phyloP scores from a whole-genome alignment of 2,888 invertebrate species.

The Protodeltote pygarga region DNA sequence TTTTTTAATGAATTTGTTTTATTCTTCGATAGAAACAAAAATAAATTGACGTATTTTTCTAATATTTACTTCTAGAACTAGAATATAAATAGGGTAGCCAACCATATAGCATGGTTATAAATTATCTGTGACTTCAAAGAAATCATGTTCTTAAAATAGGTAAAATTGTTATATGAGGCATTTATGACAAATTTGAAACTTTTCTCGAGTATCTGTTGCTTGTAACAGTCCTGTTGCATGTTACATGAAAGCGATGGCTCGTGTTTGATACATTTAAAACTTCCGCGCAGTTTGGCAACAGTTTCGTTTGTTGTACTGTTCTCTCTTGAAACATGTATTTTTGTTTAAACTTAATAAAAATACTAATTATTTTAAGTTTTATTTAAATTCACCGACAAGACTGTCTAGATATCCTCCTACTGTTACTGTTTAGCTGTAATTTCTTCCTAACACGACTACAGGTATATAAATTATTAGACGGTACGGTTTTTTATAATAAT shows the following conservation, averaged over 20 bases:
- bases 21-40: conserved; percentile 18
- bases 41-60: conserved; percentile 51
- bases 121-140: conserved; percentile 48
- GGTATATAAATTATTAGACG: conserved; percentile 52
- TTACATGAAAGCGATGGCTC: conserved; percentile 17
- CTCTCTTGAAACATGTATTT: conserved; percentile 69
- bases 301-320: conserved; percentile 43
- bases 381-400: conserved; percentile 72
- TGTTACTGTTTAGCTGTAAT: conserved; percentile 30
- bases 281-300: conserved; percentile 23
- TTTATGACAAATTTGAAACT: conserved; percentile 37
- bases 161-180: conserved; percentile 26
- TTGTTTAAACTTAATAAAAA: conserved; percentile 78
- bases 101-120: conserved; percentile 53
- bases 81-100: conserved; percentile 44
- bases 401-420: conserved; percentile 50
- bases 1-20: conserved; percentile 34
- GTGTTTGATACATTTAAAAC: conserved; percentile 15
- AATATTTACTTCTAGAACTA: conserved; percentile 50
- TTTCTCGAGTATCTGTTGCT: conserved; percentile 21
- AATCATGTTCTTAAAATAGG: conserved; percentile 50
- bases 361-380: conserved; percentile 79
- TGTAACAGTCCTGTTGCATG: conserved; percentile 23
- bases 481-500: conserved; percentile 63
- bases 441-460: conserved; percentile 28